A percentile compares a stretch with the other conserved stretches of the same genome.
Evolutionary conservation across 1,140 invertebrate species (phyloP).

Genomic region (Latrodectus geometricus): DNA sequence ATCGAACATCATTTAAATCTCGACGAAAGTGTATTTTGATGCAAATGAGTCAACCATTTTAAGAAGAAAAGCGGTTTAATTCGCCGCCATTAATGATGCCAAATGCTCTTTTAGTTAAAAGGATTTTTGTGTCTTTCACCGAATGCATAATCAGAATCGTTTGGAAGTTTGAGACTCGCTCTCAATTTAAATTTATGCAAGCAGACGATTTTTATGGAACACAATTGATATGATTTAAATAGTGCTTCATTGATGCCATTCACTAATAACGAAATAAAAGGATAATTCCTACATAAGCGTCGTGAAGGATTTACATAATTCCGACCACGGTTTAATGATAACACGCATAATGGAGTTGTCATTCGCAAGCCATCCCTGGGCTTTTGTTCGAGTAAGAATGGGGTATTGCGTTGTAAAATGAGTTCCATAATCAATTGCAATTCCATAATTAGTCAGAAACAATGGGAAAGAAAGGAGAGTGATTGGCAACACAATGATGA

Average conservation of each 20-base stretch:
- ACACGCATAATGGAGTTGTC: constrained; percentile 18
- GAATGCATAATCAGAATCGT: background rate
- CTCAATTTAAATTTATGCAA: no score
- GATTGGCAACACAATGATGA: background rate
- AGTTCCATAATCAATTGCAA: background rate
- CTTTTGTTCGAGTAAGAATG: background rate
- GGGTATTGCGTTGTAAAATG: background rate
- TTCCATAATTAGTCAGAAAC: background rate
- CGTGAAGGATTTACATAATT: background rate
- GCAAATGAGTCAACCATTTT: constrained; percentile 19
- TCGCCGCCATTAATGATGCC: background rate
- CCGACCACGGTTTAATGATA: background rate
- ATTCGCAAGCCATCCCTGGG: background rate
- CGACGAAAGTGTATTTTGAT: constrained; percentile 43
- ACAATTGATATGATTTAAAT: background rate
- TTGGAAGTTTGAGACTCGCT: background rate
- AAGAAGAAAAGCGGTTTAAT: background rate
- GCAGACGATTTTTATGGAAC: no score
- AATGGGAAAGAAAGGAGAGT: background rate
- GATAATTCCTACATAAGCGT: background rate
- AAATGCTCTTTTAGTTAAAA: constrained; percentile 6
- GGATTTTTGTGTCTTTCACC: no score
- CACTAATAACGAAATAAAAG: background rate
- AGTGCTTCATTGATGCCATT: background rate
- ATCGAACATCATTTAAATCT: constrained; percentile 29